Evolutionary conservation across 1,140 invertebrate genomes (phyloP).

Genomic region (Pantala flavescens): DNA sequence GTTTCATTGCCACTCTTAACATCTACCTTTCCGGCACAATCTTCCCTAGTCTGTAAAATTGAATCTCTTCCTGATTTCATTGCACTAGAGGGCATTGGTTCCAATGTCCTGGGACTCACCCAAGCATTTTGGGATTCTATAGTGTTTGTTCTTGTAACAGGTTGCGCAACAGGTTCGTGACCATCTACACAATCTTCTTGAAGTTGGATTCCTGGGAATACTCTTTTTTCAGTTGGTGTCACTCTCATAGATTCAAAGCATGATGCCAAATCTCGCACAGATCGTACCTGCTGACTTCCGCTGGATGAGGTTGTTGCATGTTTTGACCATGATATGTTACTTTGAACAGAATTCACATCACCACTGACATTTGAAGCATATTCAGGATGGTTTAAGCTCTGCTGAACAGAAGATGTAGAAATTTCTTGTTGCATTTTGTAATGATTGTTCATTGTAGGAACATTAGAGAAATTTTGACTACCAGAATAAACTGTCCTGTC

Average conservation of each 20-base stretch:
- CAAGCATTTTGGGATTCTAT: not conserved
- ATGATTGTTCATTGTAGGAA: not conserved
- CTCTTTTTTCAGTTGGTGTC: constrained; percentile 18
- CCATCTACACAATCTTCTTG: not conserved
- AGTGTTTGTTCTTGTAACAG: not conserved
- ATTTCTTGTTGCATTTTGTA: not conserved
- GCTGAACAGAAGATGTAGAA: not conserved
- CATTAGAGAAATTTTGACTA: not conserved
- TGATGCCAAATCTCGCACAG: constrained; percentile 68
- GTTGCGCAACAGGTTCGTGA: not conserved
- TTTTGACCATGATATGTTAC: constrained; percentile 18
- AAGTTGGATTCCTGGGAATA: not conserved
- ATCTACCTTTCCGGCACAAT: not conserved
- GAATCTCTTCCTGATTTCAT: not conserved
- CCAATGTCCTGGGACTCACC: not conserved
- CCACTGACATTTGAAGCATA: not conserved
- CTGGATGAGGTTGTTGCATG: not conserved
- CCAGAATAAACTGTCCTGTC: not conserved
- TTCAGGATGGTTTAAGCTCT: not conserved
- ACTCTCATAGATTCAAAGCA: constrained; percentile 61
- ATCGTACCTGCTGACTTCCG: constrained; percentile 40
- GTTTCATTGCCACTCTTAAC: constrained; percentile 1
- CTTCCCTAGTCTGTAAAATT: not conserved
- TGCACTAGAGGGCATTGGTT: not conserved
- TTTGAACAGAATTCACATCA: constrained; percentile 22